Base-by-base conservation (phyloP, 2,888 invertebrate genomes). In the Epinotia ramella region DNA sequence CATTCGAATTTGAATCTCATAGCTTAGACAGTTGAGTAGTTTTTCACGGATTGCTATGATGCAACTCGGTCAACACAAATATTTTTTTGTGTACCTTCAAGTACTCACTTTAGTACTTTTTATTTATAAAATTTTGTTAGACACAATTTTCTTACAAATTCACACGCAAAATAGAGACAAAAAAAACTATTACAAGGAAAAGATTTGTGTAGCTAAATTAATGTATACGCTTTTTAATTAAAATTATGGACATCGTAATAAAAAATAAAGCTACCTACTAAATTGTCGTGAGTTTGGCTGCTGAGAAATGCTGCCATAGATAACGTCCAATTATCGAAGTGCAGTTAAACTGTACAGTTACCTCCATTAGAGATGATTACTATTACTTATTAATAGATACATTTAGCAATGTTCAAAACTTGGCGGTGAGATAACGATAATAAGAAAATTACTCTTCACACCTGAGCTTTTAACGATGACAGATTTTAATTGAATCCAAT, bases 371-470 rank as follows among this genome's bases (percentile, higher is more conserved):
- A 53, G 64, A 9, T 65, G 28, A 62, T 24, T 16, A 67, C 77
- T 80, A 83, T 84, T 87, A 33, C 33, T 5, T 33, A 89, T 83
- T 85, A 88, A 88, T 89, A 82, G 86, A 81, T 81, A 84, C 85
- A 81, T 88, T 85, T 87, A 87, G 80, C 85, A 85, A 33, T 28
- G 46, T 44, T 46, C 46, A 60, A 44, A 33, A 62, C 5, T 44
- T 44, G 11, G 18, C 44, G 12, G 20, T 12, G 64, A 64, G 44
- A 63, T 4, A 5, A 5, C 40, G 33, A 44, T 16, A 18, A 44
- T 16, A 49, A 6, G 49, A 49, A 49, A 49, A 49, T 49, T 49
- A 46, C 49, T 49, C 49, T 49, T 49, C 49, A 49, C 16, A 49
- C 49, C 49, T 4, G 0, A 33, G 44, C 44, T 9, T 44, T 7